Evolutionary conservation across 2,797 vertebrate genomes (phyloP), one percentile per base, ranked within the genome.

Genomic region (Acrocephalus scirpaceus): DNA sequence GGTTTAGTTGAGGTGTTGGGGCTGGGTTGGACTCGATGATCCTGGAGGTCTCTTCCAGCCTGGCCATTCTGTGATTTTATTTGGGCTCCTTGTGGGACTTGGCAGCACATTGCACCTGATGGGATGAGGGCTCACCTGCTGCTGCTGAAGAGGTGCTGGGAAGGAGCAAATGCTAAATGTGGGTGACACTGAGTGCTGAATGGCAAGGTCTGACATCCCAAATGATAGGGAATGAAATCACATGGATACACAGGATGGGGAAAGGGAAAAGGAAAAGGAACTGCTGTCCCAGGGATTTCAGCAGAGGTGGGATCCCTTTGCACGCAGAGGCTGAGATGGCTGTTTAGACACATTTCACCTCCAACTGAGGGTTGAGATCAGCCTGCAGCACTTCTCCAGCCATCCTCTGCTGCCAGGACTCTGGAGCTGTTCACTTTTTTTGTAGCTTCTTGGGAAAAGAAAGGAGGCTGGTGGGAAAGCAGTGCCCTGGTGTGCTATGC

Each of bases 171-270:
- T 26, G 32, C 25, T 36, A 5, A 53, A 57, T 32, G 32, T 20
- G 14, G 40, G 51, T 62, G 14, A 22, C 1, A 2, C 4, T 1
- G 12, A 45, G 66, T 34, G 58, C 67, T 73, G 78, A 11, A 13
- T 12, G 9, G 18, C 26, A 16, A 57, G 17, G 22, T 34, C 45
- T 79, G 26, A 42, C 58, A 57, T 34, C 71, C 81, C 81, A 44
- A 61, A 8, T 7, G 60, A 9, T 8, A 45, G 73, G 64, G n/a
- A 21, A 1, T 7, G 47, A 7, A 57, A 21, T 3, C 61, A 5
- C 2, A 1, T 0, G 8, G 29, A 19, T 13, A 19, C 20, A 26
- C 0, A 2, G 40, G n/a, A 30, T 15, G 30, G 54, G 42, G 48
- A 74, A 48, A 58, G 40, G n/a, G 14, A 51, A 44, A 60, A 50